Evolutionary conservation across 2,113 vertebrate species (phyloP).

Genomic region (Podilymbus podiceps): DNA sequence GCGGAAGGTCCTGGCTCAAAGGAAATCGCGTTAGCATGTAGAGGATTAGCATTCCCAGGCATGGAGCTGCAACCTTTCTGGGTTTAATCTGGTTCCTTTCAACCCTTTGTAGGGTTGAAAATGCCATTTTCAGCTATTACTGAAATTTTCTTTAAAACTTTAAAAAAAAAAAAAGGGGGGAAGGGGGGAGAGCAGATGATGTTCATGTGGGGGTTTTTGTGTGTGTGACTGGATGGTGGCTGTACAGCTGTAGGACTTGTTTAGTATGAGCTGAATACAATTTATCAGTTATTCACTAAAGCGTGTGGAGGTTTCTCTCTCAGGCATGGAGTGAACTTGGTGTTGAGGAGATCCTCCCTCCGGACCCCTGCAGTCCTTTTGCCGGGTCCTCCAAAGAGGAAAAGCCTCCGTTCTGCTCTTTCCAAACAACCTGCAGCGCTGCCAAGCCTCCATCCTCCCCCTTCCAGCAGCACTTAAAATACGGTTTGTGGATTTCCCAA

Average conservation of each 20-base stretch:
- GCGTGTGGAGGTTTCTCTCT: neutral
- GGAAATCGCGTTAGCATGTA: rapidly evolving
- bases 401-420: neutral
- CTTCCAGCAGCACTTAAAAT: neutral
- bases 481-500: constrained; percentile 46
- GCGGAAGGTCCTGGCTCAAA: neutral
- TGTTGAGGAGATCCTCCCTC: neutral
- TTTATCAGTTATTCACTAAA: too few relatives aligned
- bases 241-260: neutral
- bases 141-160: neutral
- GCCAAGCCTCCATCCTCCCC: constrained; percentile 5
- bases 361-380: neutral
- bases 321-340: neutral
- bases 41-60: neutral
- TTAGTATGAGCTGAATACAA: neutral
- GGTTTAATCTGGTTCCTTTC: neutral
- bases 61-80: neutral
- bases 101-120: neutral
- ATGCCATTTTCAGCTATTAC: neutral
- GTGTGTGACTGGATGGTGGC: neutral
- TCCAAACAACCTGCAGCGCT: neutral
- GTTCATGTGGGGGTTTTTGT: neutral
- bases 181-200: too few relatives aligned
- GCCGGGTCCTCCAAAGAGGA: neutral
- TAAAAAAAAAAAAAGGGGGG: neutral